These are phyloP conservation scores for Leptinotarsa haldemani DNA, from an alignment of 2,888 invertebrate genomes.

Conservation along the genomic window DNA sequence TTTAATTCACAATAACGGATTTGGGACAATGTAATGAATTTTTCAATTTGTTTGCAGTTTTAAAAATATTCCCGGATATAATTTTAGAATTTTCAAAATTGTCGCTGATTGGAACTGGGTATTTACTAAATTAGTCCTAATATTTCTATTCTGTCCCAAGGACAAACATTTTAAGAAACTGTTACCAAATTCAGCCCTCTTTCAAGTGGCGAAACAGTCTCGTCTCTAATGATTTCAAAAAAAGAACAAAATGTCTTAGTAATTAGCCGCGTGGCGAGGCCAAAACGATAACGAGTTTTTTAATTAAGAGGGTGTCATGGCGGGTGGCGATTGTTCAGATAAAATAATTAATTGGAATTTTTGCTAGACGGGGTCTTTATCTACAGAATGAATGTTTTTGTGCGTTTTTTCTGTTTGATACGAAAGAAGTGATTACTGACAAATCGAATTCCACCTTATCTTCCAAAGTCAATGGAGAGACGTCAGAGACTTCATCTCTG, in stretches of 20 bases:
- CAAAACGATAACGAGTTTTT: constrained; percentile 26
- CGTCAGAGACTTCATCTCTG: too few relatives aligned
- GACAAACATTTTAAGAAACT: neutral
- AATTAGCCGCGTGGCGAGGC: constrained; percentile 19
- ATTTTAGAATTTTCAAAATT: too few relatives aligned
- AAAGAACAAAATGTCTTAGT: constrained; percentile 11
- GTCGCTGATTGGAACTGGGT: too few relatives aligned
- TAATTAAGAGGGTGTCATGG: constrained; percentile 33
- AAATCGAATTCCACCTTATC: neutral
- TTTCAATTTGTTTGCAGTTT: too few relatives aligned
- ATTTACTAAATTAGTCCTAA: neutral
- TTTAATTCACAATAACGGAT: too few relatives aligned
- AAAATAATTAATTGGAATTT: constrained; percentile 32
- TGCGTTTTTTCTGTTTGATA: neutral
- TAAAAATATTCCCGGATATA: too few relatives aligned
- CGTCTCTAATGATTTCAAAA: constrained; percentile 11
- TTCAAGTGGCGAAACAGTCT: constrained; percentile 10
- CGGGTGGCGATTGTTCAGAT: constrained; percentile 34
- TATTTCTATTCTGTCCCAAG: neutral
- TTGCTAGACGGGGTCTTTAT: constrained; percentile 4
- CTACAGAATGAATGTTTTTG: neutral
- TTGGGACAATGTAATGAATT: too few relatives aligned
- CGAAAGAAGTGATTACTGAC: neutral
- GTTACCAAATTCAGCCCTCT: neutral
- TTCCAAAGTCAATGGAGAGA: too few relatives aligned